These are phyloP conservation scores for Aporrectodea caliginosa DNA, from an alignment of 1,140 invertebrate genomes.

Conservation along the genomic window DNA sequence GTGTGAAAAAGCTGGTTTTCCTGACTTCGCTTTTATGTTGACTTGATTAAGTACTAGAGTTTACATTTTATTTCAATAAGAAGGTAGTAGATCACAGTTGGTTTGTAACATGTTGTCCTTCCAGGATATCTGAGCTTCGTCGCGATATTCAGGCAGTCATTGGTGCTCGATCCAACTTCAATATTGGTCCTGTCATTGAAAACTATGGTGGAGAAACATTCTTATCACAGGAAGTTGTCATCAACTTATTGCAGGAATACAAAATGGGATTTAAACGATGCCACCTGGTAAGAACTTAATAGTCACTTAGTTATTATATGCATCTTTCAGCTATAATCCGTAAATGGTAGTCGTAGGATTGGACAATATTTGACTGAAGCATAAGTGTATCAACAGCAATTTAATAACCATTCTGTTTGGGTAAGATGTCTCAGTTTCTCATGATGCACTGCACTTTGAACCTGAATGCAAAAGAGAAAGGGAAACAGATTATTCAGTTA, in stretches of 20 bases:
- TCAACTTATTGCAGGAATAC: conserved; percentile 84
- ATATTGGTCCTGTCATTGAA: conserved; percentile 79
- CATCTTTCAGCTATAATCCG: too few species aligned
- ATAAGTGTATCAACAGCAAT: too few species aligned
- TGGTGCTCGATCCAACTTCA: conserved; percentile 77
- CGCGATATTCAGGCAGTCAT: conserved; percentile 90
- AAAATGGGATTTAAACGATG: conserved; percentile 87
- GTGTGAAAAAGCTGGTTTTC: neutral
- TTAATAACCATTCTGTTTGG: too few species aligned
- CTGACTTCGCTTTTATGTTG: conserved; percentile 14
- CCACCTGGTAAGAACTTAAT: conserved; percentile 67
- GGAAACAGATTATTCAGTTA: too few species aligned
- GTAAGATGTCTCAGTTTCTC: too few species aligned
- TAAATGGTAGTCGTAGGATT: too few species aligned
- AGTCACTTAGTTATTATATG: too few species aligned
- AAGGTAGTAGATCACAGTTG: neutral
- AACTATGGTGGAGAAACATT: conserved; percentile 97
- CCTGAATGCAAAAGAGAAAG: too few species aligned
- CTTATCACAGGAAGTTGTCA: conserved; percentile 91
- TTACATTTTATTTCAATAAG: conserved; percentile 8
- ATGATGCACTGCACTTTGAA: too few species aligned
- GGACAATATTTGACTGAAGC: too few species aligned
- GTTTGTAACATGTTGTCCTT: conserved; percentile 38
- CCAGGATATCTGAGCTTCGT: conserved; percentile 82
- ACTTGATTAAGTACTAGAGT: neutral